These are phyloP conservation scores for Drymonia ruficornis DNA, from an alignment of 2,888 invertebrate genomes.

Conservation along the genomic window DNA sequence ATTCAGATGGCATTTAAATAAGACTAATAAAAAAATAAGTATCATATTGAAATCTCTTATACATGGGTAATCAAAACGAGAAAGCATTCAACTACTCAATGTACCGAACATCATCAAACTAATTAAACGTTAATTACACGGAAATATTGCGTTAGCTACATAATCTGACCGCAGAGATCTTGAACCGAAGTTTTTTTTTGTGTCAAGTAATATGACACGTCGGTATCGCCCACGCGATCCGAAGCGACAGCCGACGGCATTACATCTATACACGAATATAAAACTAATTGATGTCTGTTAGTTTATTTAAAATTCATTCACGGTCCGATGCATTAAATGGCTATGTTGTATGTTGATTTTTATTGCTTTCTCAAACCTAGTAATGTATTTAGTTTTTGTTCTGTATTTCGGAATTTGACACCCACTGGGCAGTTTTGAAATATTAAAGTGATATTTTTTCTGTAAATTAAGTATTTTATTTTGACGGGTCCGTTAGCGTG, in stretches of 20 bases:
- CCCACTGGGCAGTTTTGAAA: neutral
- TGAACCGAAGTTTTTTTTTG: neutral
- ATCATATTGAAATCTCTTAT: neutral
- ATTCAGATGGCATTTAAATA: no score
- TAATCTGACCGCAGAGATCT: conserved; percentile 7
- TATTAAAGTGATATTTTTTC: no score
- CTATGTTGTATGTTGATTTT: conserved; percentile 3
- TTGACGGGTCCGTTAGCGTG: no score
- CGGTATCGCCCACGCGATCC: conserved; percentile 4
- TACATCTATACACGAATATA: conserved; percentile 4
- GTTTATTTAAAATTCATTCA: conserved; percentile 9
- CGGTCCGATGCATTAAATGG: conserved; percentile 2
- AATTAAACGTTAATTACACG: conserved; percentile 6
- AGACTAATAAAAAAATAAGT: neutral
- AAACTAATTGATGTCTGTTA: conserved; percentile 9
- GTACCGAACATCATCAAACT: conserved; percentile 2
- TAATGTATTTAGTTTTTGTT: neutral
- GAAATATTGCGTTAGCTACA: conserved; percentile 4
- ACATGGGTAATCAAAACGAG: neutral
- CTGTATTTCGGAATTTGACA: neutral
- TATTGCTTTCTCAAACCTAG: neutral
- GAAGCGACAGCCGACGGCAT: conserved; percentile 1
- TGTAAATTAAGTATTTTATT: no score
- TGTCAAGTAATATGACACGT: conserved; percentile 6
- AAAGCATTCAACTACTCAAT: conserved; percentile 6